Evolutionary conservation across 92 coral and sea anemone genomes (phyloP), one percentile per base, ranked within the genome.

Genomic region (Epizoanthus scotinus): DNA sequence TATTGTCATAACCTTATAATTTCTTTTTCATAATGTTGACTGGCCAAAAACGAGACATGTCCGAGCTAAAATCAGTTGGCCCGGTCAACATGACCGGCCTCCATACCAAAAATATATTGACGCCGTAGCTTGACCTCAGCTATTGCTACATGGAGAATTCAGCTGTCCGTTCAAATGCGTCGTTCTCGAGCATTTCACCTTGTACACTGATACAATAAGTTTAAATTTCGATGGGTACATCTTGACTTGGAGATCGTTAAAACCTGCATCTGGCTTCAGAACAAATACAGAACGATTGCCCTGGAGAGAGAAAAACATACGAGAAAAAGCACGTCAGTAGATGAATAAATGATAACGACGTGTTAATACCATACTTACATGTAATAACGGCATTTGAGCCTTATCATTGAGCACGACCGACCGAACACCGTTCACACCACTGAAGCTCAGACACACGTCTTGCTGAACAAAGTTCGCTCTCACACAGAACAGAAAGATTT

Each of bases 341-440:
- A 69, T 38, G 49, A 21, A 8, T 0, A 24, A 10, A 62, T 28
- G 12, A 22, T 28, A 10, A 22, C 22, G 13, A 2, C 18, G 42
- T 49, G 2, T 50, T 17, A 3, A n/a, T 10, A 6, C 18, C 47
- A 22, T 59, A 78, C 88, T 87, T 87, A 94, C 98, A 38, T 85
- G 91, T 0, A 92, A 84, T 1, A 94, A 69, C 8, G 98, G 98
- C 29, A 84, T 67, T 47, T 90, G 93, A 22, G 86, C 63, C 60
- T 84, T 85, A 70, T 73, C 87, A 75, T 94, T 94, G 17, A 94
- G 71, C 81, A 91, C 9, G 1, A 92, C 87, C 8, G 93, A 79
- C 28, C 96, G 91, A 8, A 94, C 89, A 17, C 98, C 98, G 68
- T 94, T 94, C 63, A 92, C 98, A 58, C 89, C 91, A 55, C 94